phyloP scores from a whole-genome alignment of 2,888 invertebrate genomes.

The Pammene fasciana region DNA sequence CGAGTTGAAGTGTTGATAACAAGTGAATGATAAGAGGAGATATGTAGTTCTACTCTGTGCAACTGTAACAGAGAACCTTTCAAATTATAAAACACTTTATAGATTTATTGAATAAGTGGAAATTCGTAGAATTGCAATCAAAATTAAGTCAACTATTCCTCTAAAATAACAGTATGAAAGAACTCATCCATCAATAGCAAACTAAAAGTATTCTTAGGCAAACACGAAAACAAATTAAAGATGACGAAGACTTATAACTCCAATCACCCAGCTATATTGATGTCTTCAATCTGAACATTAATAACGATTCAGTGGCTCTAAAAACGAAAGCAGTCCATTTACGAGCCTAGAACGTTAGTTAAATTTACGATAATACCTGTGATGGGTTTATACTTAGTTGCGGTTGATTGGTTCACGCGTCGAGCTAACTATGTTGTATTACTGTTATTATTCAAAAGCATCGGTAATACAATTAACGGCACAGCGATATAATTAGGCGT shows the following conservation, averaged over 20 bases:
- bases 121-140: too few relatives aligned
- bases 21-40: conserved; percentile 43
- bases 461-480: conserved; percentile 44
- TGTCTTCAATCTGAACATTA: conserved; percentile 25
- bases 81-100: background rate
- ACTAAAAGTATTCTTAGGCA: conserved; percentile 15
- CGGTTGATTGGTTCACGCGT: conserved; percentile 38
- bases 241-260: conserved; percentile 14
- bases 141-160: background rate
- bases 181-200: conserved; percentile 7
- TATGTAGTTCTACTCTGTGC: background rate
- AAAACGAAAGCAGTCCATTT: conserved; percentile 39
- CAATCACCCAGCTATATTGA: conserved; percentile 30
- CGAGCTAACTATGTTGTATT: conserved; percentile 42
- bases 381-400: conserved; percentile 30
- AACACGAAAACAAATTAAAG: conserved; percentile 10
- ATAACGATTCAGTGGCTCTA: conserved; percentile 36
- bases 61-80: conserved; percentile 1
- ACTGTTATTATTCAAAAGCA: conserved; percentile 44
- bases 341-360: conserved; percentile 28
- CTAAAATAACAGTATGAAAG: background rate
- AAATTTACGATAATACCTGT: conserved; percentile 37
- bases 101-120: background rate
- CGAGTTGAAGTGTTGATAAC: conserved; percentile 51
- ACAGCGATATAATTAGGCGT: conserved; percentile 44